Evolutionary conservation across 2,888 invertebrate genomes (phyloP).

Genomic region (Drosophila kanekoi): DNA sequence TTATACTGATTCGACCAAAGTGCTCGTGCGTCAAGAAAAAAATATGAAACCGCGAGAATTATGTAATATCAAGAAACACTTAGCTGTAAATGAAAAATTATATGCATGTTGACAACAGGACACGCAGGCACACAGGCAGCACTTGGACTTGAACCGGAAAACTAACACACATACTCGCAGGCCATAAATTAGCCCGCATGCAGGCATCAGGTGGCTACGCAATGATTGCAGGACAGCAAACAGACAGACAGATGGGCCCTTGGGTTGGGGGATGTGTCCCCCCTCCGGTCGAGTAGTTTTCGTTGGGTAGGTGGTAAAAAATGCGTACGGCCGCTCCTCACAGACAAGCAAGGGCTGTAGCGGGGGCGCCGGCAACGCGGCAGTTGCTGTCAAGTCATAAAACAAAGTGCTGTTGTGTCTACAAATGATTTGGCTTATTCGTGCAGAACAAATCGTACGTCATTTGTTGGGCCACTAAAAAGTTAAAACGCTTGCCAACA

Average conservation of each 20-base stretch:
- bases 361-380: conserved; percentile 7
- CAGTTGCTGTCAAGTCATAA: conserved; percentile 71
- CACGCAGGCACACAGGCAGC: conserved; percentile 13
- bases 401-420: conserved; percentile 75
- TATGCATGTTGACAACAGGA: conserved; percentile 60
- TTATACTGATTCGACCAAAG: conserved; percentile 51
- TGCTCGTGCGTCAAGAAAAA: conserved; percentile 60
- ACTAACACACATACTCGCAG: conserved; percentile 57
- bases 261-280: conserved; percentile 1
- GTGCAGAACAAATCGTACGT: conserved; percentile 79
- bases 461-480: conserved; percentile 77
- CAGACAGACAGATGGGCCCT: conserved; percentile 25
- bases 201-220: conserved; percentile 53
- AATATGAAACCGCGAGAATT: conserved; percentile 73
- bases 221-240: conserved; percentile 35
- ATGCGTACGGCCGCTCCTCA: conserved; percentile 34
- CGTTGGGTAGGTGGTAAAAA: conserved; percentile 60
- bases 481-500: conserved; percentile 47
- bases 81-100: conserved; percentile 73
- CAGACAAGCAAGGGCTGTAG: conserved; percentile 3
- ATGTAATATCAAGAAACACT: conserved; percentile 71
- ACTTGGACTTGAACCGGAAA: conserved; percentile 17
- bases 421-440: conserved; percentile 80
- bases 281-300: conserved; percentile 35
- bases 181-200: conserved; percentile 80